Conservation (phyloP, 2,797 vertebrate genomes). For the Rhabdomys pumilio region DNA sequence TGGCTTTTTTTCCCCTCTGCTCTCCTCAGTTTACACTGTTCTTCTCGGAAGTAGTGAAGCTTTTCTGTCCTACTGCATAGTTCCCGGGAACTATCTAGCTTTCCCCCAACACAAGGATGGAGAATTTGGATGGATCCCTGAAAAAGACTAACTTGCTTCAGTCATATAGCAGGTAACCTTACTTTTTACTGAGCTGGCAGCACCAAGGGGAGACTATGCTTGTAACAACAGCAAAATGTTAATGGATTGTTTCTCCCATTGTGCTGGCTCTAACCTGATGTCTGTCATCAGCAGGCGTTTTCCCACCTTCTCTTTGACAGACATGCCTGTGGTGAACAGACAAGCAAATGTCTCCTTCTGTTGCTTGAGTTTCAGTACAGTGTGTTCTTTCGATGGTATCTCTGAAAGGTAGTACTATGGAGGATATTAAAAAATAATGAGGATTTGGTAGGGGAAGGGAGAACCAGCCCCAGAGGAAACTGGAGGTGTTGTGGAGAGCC, state of each 20-base stretch:
- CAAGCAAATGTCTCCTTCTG: constrained; percentile 73
- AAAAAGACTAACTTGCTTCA: constrained; percentile 34
- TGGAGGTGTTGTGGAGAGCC: constrained; percentile 52
- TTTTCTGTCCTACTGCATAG: background rate
- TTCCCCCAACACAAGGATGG: background rate
- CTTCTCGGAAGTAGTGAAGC: background rate
- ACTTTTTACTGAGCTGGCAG: constrained; percentile 69
- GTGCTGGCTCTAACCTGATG: constrained; percentile 53
- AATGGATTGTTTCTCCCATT: constrained; percentile 64
- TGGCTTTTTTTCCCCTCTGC: background rate
- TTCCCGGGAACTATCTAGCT: background rate
- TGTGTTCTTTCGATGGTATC: constrained; percentile 83
- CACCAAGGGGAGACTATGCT: constrained; percentile 54
- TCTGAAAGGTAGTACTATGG: constrained; percentile 72
- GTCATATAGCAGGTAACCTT: constrained; percentile 61
- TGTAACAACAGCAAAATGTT: constrained; percentile 62
- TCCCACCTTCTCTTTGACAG: constrained; percentile 77
- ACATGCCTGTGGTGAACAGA: constrained; percentile 70
- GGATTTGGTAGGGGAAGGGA: constrained; percentile 79
- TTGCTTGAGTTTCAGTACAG: constrained; percentile 79
- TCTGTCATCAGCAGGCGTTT: constrained; percentile 77
- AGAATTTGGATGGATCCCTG: constrained; percentile 61
- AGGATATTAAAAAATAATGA: constrained; percentile 85
- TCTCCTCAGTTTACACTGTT: background rate
- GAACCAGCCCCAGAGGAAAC: constrained; percentile 62